phyloP scores from a whole-genome alignment of 2,797 vertebrate species.

The Squalus acanthias region DNA sequence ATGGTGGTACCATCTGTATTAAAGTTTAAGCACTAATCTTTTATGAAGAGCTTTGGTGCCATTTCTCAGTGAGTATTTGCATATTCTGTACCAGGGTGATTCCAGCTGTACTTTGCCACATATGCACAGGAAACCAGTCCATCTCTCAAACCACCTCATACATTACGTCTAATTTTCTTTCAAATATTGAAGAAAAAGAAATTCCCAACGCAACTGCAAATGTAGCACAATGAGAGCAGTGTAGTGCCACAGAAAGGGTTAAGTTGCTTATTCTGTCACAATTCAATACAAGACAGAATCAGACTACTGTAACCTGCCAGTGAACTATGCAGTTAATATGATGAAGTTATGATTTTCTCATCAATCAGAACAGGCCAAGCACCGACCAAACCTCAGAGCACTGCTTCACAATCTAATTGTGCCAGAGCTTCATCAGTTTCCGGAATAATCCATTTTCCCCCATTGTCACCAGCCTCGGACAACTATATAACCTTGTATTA shows the following conservation, averaged over 20 bases:
- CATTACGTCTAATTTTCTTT: neutral
- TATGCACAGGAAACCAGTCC: neutral
- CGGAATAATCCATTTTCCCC: conserved; percentile 83
- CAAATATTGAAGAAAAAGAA: neutral
- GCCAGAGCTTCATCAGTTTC: conserved; percentile 91
- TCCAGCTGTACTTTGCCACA: neutral
- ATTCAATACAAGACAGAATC: conserved; percentile 78
- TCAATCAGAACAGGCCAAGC: conserved; percentile 80
- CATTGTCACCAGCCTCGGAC: conserved; percentile 75
- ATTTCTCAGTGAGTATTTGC: neutral
- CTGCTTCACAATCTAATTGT: conserved; percentile 96
- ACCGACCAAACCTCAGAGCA: conserved; percentile 81
- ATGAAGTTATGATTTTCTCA: conserved; percentile 96
- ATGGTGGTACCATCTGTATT: neutral
- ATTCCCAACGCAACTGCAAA: neutral
- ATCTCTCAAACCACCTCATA: neutral
- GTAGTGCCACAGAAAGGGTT: conserved; percentile 12
- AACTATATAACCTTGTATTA: conserved; percentile 76
- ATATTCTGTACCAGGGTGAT: neutral
- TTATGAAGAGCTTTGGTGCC: neutral
- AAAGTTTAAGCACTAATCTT: neutral
- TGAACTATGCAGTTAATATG: conserved; percentile 96
- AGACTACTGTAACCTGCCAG: conserved; percentile 84
- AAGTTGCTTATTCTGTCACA: conserved; percentile 66
- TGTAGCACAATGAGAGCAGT: neutral